These are phyloP conservation scores for Conchocele bisecta DNA, from an alignment of 2,888 invertebrate species.

Conservation along the genomic window DNA sequence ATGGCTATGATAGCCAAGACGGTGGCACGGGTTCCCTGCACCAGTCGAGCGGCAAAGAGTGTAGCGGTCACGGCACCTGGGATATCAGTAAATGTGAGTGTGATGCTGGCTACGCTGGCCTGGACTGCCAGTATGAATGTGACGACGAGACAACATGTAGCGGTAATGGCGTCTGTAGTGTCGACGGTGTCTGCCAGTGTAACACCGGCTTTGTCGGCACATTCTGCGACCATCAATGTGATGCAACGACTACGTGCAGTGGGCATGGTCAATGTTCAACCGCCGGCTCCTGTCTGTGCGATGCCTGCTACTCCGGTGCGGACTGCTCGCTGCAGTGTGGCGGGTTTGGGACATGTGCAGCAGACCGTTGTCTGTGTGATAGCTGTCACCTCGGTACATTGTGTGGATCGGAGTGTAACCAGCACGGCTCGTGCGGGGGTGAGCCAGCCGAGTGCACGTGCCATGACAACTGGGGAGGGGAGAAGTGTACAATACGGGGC, in stretches of 20 bases:
- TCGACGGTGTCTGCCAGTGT: constrained; percentile 65
- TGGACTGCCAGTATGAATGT: constrained; percentile 70
- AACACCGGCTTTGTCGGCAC: constrained; percentile 65
- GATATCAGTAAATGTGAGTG: constrained; percentile 56
- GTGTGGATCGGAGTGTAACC: constrained; percentile 70
- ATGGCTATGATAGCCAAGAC: constrained; percentile 35
- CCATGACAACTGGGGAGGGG: constrained; percentile 64
- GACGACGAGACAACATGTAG: constrained; percentile 52
- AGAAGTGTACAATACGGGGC: constrained; percentile 62
- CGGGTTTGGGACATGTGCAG: constrained; percentile 62
- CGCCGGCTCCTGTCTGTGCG: constrained; percentile 68
- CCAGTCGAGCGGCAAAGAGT: constrained; percentile 39
- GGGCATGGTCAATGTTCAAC: constrained; percentile 67
- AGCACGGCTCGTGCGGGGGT: constrained; percentile 60
- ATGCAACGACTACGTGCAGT: constrained; percentile 57
- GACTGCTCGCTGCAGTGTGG: constrained; percentile 65
- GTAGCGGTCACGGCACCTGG: constrained; percentile 64
- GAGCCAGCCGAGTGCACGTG: constrained; percentile 57
- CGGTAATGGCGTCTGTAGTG: constrained; percentile 61
- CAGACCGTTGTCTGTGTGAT: constrained; percentile 66
- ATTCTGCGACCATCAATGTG: constrained; percentile 65
- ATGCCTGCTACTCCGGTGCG: constrained; percentile 69
- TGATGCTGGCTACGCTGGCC: constrained; percentile 58
- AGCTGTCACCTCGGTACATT: constrained; percentile 64
- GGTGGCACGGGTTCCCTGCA: constrained; percentile 43